Evolutionary conservation across 2,888 invertebrate species (phyloP), one percentile per base, ranked within the genome.

Genomic region (Ceraclea dissimilis): DNA sequence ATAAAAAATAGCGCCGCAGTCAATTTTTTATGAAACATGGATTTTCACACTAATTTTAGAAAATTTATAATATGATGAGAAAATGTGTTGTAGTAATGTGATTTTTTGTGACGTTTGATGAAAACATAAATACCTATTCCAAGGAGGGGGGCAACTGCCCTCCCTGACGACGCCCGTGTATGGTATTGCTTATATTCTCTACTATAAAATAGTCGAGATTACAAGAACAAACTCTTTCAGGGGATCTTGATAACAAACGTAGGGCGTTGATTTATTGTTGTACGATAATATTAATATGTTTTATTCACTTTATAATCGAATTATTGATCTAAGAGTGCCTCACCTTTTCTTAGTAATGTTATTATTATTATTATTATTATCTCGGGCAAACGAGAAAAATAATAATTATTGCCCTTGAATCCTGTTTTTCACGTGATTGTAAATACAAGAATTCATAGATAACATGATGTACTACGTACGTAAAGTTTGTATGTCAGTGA

Each of bases 281-380:
- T 39, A 8, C 39, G 39, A 39, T 39, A 39, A 13, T 39, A 39
- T 60, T 56, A 51, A 53, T 56, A 58, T 56, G 53, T 56, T 49
- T 56, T 53, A 58, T 59, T 60, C 58, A 60, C 58, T 58, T 60
- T 58, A 56, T 56, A 58, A 60, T 60, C 60, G 56, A 60, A 60
- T 58, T 56, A 60, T 60, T 51, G 58, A 60, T 60, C 60, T 60
- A 8, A 39, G n/a, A n/a, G 2, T 50, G 43, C 60, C 57, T 52
- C 55, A 57, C 26, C 57, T 49, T 34, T 39, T 11, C 20, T 20
- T 44, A 49, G 19, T 49, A 52, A 39, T 39, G 16, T 39, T 39
- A 26, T 26, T 26, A 26, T 26, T 26, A 26, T 26, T 26, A 26
- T 6, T 39, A 39, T 13, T 39, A 39, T 39, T 39, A 39, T 39